Evolutionary conservation across 1,140 invertebrate genomes (phyloP), one percentile per base, ranked within the genome.

Genomic region (Drosophila nebulosa): DNA sequence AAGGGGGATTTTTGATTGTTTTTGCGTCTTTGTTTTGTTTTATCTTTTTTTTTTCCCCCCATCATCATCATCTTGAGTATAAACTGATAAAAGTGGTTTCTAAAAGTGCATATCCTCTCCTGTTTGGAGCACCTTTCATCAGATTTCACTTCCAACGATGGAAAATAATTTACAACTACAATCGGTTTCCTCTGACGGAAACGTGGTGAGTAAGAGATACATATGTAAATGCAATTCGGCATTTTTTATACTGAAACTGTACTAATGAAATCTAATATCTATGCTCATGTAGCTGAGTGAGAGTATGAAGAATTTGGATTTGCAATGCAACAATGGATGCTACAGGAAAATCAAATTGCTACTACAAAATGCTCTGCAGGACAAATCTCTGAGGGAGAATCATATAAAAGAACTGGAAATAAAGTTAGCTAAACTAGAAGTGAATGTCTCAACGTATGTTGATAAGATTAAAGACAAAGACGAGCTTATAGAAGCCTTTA

Each of bases 401-500:
- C 21, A 26, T 1, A 51, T 55, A 4, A 55, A 55, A 16, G 52
- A 55, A 55, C 6, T 55, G 14, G 52, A 55, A 55, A 16, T 55
- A 16, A 14, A 55, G 24, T 18, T 55, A 14, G 52, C 52, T 14
- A 55, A 55, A 30, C 52, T 55, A 9, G 24, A 55, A 27, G 52
- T 55, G 14, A 55, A 55, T 55, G n/a, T 55, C 1, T 55, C 52
- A 14, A 55, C 26, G 9, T 30, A 30, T 30, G 14, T 26, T 26
- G 52, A 55, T 30, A 55, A 55, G 22, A 55, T 55, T 16, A 55
- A 55, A 55, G 52, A 55, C 14, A 55, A 55, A 30, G 52, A 55
- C 52, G 52, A 55, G 24, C 14, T 55, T 18, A 55, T 55, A 18
- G 22, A 26, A 2, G 52, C 52, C n/a, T 10, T 55, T 0, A 55